These are phyloP conservation scores for Oxyteleia sp. DNA, from an alignment of 2,888 invertebrate genomes.

Conservation along the genomic window DNA sequence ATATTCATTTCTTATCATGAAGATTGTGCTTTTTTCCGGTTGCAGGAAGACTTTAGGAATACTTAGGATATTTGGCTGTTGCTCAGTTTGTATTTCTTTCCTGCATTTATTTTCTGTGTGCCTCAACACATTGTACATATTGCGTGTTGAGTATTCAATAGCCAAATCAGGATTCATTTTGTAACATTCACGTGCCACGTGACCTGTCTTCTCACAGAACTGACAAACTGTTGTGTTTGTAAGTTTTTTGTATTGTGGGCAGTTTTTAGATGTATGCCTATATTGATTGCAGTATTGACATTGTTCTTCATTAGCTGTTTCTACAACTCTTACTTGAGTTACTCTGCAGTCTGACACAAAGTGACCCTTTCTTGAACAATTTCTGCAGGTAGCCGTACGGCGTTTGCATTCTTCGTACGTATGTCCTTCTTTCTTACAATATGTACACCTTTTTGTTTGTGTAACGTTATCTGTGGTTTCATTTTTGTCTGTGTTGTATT, in stretches of 20 bases:
- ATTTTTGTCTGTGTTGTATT: no score
- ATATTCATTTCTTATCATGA: no score
- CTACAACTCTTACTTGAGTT: neutral
- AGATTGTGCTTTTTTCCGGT: no score
- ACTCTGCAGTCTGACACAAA: constrained; percentile 14
- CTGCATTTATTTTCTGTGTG: constrained; percentile 11
- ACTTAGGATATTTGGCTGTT: no score
- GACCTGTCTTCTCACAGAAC: constrained; percentile 38
- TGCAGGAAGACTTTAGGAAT: no score
- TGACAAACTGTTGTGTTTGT: constrained; percentile 14
- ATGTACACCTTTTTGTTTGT: constrained; percentile 8
- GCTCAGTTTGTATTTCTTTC: neutral
- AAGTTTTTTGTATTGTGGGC: neutral
- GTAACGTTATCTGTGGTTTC: no score
- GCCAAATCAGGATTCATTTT: constrained; percentile 38
- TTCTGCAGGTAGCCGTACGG: neutral
- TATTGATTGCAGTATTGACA: constrained; percentile 30
- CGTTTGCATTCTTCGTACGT: constrained; percentile 12
- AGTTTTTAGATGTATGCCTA: constrained; percentile 40
- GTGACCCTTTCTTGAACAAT: constrained; percentile 24
- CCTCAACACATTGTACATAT: neutral
- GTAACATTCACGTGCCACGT: constrained; percentile 23
- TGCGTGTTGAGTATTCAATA: constrained; percentile 8
- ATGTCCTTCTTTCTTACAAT: constrained; percentile 37
- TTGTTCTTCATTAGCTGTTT: neutral